These are phyloP conservation scores for Stomatorhinus walkeri DNA, from an alignment of 2,797 vertebrate genomes.

Conservation along the genomic window DNA sequence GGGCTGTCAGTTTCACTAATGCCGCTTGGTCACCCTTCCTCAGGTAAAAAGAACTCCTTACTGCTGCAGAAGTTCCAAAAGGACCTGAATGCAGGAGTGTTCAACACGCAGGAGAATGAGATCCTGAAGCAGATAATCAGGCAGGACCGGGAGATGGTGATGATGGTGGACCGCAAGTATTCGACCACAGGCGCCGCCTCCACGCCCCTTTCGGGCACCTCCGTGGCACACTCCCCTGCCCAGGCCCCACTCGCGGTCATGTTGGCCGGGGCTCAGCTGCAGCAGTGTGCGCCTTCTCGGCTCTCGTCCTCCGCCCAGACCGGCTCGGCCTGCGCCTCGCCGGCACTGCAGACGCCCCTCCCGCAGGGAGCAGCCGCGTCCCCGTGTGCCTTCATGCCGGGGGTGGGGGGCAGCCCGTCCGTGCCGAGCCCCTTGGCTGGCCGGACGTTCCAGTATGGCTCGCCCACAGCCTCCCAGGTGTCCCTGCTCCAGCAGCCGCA, in stretches of 20 bases:
- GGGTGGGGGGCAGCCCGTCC: slow-evolving; percentile 74
- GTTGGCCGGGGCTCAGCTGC: slow-evolving; percentile 63
- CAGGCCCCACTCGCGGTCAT: slow-evolving; percentile 65
- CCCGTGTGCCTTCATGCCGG: slow-evolving; percentile 80
- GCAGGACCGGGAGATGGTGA: slow-evolving; percentile 96
- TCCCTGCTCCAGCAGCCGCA: slow-evolving; percentile 72
- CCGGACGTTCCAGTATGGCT: slow-evolving; percentile 90
- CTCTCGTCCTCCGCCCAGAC: slow-evolving; percentile 62
- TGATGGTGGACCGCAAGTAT: slow-evolving; percentile 74
- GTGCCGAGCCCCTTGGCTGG: slow-evolving; percentile 82
- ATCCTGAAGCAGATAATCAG: slow-evolving; percentile 98
- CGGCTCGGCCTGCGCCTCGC: slow-evolving; percentile 66
- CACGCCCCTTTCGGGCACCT: slow-evolving; percentile 42
- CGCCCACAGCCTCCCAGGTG: slow-evolving; percentile 83
- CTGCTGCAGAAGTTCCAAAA: slow-evolving; percentile 98
- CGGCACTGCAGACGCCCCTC: slow-evolving; percentile 68
- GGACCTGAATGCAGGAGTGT: slow-evolving; percentile 95
- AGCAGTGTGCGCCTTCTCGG: slow-evolving; percentile 61
- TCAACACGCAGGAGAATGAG: slow-evolving; percentile 98
- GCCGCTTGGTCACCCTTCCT: slow-evolving; percentile 26
- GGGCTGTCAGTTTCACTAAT: not conserved
- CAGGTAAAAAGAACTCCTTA: slow-evolving; percentile 98
- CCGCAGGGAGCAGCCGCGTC: slow-evolving; percentile 76
- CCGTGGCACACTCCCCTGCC: slow-evolving; percentile 78
- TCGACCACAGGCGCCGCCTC: slow-evolving; percentile 69